phyloP scores from a whole-genome alignment of 2,113 vertebrate species.

The Empidonax alnorum region DNA sequence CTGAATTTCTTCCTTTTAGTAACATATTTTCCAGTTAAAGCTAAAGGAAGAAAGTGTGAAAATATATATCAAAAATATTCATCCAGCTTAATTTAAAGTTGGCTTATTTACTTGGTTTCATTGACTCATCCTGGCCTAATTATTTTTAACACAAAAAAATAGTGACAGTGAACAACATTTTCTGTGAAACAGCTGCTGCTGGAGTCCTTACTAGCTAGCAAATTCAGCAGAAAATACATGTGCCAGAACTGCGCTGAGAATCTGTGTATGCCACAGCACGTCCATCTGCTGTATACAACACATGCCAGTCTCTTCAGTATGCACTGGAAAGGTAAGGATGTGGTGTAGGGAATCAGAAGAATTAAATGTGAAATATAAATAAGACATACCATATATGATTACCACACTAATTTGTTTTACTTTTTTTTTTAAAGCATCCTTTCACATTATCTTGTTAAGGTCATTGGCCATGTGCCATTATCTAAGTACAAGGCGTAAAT shows the following conservation, averaged over 20 bases:
- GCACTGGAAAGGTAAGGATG: neutral
- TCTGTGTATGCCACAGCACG: neutral
- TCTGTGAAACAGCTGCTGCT: slow-evolving; percentile 22
- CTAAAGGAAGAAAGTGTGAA: neutral
- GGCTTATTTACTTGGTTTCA: neutral
- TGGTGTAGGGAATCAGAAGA: neutral
- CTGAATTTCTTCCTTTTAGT: neutral
- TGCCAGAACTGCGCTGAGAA: slow-evolving; percentile 25
- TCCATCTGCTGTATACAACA: slow-evolving; percentile 40
- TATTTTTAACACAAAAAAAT: neutral
- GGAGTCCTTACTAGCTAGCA: slow-evolving; percentile 13
- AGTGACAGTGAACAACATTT: neutral
- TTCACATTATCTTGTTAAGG: neutral
- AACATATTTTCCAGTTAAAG: neutral
- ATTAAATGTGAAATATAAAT: neutral
- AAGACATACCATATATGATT: neutral
- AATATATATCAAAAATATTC: neutral
- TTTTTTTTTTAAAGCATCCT: neutral
- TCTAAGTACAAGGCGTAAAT: neutral
- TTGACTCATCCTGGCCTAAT: neutral
- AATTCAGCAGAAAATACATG: slow-evolving; percentile 22
- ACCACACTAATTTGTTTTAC: accelerated
- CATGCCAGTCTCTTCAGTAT: slow-evolving; percentile 21
- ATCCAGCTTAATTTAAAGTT: neutral
- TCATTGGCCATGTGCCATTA: neutral